Conservation (phyloP, 2,888 invertebrate species). For the Anagyrus pseudococci region DNA sequence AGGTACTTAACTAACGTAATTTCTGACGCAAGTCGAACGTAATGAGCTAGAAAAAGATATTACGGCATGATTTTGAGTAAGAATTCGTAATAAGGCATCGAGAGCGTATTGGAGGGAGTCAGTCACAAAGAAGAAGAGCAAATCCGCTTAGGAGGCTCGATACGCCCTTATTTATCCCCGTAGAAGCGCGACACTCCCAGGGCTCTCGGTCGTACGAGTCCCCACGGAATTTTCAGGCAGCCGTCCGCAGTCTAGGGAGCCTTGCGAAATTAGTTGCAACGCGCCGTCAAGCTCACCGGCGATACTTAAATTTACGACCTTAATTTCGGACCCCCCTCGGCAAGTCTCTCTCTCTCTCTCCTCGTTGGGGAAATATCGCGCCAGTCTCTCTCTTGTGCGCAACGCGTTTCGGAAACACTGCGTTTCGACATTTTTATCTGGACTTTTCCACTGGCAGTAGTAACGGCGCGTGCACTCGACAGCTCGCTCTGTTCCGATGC, state of each 20-base stretch:
- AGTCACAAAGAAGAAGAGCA: too few species aligned
- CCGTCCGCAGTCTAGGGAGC: too few species aligned
- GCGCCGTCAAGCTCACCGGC: not conserved
- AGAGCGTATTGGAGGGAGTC: too few species aligned
- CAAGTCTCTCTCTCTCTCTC: not conserved
- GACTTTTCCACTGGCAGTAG: not conserved
- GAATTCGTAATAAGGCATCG: too few species aligned
- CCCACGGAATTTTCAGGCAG: slow-evolving; percentile 15
- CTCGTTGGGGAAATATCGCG: not conserved
- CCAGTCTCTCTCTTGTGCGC: not conserved
- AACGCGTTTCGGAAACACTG: not conserved
- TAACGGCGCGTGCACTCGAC: too few species aligned
- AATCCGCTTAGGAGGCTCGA: not conserved
- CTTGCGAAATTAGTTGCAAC: slow-evolving; percentile 5
- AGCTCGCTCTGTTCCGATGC: too few species aligned
- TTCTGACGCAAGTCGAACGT: not conserved
- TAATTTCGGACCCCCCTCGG: slow-evolving; percentile 6
- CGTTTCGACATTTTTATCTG: slow-evolving; percentile 18
- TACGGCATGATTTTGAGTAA: too few species aligned
- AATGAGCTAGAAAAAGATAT: not conserved
- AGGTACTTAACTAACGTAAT: not conserved
- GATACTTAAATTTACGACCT: slow-evolving; percentile 21
- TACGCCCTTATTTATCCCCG: not conserved
- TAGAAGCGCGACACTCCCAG: not conserved
- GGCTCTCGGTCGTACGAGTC: not conserved